Percentiles rank a stretch among this genome's conserved stretches.
Evolutionary conservation across 2,113 vertebrate genomes (phyloP).

Genomic region (Dasyurus viverrinus): DNA sequence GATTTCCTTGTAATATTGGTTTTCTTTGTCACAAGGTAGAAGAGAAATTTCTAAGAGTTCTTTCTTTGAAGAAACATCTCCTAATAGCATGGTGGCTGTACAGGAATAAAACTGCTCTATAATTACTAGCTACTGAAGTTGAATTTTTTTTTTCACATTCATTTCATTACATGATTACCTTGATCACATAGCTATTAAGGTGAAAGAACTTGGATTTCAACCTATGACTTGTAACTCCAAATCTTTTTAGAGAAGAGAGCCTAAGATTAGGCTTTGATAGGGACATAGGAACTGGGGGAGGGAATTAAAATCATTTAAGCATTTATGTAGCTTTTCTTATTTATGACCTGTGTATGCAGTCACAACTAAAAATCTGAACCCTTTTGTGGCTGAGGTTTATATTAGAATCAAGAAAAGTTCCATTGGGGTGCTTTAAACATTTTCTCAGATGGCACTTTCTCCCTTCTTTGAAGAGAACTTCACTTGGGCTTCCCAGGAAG

Average conservation of each 20-base stretch:
- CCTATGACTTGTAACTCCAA: background rate
- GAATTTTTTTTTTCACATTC: background rate
- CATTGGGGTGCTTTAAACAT: background rate
- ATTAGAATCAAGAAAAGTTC: background rate
- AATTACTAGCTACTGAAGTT: background rate
- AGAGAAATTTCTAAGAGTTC: background rate
- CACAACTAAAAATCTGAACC: background rate
- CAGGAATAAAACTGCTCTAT: background rate
- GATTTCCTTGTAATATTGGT: background rate
- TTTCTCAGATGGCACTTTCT: background rate
- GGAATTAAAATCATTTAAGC: background rate
- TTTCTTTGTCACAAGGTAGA: background rate
- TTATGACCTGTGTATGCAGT: background rate
- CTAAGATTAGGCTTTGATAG: background rate
- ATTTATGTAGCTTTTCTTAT: background rate
- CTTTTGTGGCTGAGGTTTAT: background rate
- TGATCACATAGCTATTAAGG: background rate
- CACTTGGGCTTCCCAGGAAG: background rate
- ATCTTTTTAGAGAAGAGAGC: background rate
- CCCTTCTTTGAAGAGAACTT: background rate
- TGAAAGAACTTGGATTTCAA: background rate
- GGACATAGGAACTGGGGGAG: background rate
- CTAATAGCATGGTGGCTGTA: background rate
- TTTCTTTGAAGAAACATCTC: background rate
- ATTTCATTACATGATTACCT: background rate